These are phyloP conservation scores for Clostera curtula DNA, from an alignment of 2,888 invertebrate genomes.

Conservation along the genomic window DNA sequence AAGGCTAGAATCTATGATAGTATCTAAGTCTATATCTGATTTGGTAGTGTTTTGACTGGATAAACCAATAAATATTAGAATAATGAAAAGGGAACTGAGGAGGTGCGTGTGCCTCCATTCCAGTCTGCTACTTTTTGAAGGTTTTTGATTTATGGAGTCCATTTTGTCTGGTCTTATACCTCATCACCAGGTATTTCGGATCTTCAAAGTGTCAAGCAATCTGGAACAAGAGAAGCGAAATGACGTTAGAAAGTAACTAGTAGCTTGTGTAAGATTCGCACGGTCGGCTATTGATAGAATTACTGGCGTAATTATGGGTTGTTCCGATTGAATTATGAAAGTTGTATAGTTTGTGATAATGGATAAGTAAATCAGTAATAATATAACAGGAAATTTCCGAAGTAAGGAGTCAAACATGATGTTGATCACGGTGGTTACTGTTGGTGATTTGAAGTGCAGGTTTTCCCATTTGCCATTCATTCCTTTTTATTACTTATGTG, in stretches of 20 bases:
- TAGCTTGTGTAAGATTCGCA: conserved; percentile 9
- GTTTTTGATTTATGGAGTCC: conserved; percentile 37
- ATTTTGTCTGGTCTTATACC: conserved; percentile 44
- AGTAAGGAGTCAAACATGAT: too few relatives aligned
- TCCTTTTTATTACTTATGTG: too few relatives aligned
- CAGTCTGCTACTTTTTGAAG: conserved; percentile 36
- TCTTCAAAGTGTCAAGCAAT: conserved; percentile 21
- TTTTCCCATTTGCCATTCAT: too few relatives aligned
- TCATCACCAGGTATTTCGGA: conserved; percentile 45
- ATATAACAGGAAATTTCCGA: too few relatives aligned
- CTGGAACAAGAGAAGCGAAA: conserved; percentile 46
- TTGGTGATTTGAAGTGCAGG: too few relatives aligned
- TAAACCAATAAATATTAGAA: conserved; percentile 36
- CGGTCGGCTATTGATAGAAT: conserved; percentile 9
- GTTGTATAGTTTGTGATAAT: too few relatives aligned
- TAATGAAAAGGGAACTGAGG: conserved; percentile 44
- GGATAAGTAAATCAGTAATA: too few relatives aligned
- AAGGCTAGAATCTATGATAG: conserved; percentile 50
- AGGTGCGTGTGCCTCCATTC: conserved; percentile 46
- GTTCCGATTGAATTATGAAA: too few relatives aligned
- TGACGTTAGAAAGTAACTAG: conserved; percentile 7
- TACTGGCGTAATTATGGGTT: too few relatives aligned
- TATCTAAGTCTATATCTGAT: conserved; percentile 45
- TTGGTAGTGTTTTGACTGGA: conserved; percentile 45
- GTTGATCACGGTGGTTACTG: too few relatives aligned